Evolutionary conservation across 2,797 vertebrate species (phyloP).

Genomic region (Amazona ochrocephala): DNA sequence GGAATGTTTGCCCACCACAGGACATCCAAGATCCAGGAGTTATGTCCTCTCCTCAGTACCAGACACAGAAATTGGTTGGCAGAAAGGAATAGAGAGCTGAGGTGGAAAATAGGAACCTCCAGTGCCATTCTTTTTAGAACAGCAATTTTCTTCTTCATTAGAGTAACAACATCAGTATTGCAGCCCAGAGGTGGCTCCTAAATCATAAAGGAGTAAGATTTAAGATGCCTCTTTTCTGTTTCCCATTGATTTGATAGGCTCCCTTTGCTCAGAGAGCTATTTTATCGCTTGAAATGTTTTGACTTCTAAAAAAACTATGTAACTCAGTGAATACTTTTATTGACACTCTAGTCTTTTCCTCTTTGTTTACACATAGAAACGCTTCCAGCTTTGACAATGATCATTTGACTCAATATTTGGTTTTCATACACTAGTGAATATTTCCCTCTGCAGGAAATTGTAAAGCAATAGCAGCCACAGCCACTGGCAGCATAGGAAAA

Average conservation of each 20-base stretch:
- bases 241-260: not conserved
- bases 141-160: not conserved
- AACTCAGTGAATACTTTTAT: not conserved
- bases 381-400: not conserved
- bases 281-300: not conserved
- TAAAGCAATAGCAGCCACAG: not conserved
- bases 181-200: not conserved
- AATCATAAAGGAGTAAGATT: not conserved
- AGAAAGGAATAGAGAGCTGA: not conserved
- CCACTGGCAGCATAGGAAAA: not conserved
- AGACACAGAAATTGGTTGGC: not conserved
- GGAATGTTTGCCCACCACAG: not conserved
- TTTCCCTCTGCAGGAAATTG: slow-evolving; percentile 64
- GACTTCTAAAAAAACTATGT: not conserved
- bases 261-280: not conserved
- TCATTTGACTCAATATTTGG: not conserved
- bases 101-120: not conserved
- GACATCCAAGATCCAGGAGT: not conserved
- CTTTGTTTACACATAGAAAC: not conserved
- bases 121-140: not conserved
- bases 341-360: not conserved
- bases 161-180: not conserved
- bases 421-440: slow-evolving; percentile 9
- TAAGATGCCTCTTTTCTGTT: not conserved
- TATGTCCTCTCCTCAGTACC: not conserved